These are phyloP conservation scores for Mustelus asterias DNA, from an alignment of 2,113 vertebrate genomes.

Conservation along the genomic window DNA sequence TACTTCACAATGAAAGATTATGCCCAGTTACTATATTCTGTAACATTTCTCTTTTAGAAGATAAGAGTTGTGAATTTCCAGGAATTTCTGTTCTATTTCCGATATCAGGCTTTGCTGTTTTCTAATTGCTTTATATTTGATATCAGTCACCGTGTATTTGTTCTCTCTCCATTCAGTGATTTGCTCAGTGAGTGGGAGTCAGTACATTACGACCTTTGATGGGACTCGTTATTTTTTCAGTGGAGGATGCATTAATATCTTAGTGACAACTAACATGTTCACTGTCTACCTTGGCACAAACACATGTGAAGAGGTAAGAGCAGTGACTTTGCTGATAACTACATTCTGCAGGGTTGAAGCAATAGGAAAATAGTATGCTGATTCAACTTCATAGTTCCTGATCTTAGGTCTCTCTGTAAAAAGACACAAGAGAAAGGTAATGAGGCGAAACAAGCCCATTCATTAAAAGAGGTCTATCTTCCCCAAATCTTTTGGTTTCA, in stretches of 20 bases:
- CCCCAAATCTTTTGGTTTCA: no score
- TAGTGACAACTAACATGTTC: background rate
- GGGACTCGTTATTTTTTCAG: background rate
- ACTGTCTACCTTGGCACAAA: slow-evolving; percentile 8
- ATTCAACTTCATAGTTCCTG: background rate
- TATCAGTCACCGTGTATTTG: background rate
- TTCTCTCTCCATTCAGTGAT: background rate
- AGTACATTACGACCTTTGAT: background rate
- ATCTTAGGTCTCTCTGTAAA: background rate
- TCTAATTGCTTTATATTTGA: background rate
- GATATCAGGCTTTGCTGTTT: background rate
- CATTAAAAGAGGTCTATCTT: background rate
- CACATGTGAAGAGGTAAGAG: background rate
- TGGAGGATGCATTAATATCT: background rate
- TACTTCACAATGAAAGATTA: no score
- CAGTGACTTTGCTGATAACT: background rate
- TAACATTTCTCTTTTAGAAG: background rate
- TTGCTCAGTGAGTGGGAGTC: background rate
- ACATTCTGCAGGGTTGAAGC: background rate
- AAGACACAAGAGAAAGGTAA: background rate
- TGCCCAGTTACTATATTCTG: background rate
- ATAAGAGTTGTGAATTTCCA: background rate
- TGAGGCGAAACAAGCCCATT: background rate
- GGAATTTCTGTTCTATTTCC: background rate
- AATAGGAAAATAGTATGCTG: background rate